Percentiles rank a stretch among this genome's conserved stretches.
phyloP scores from a whole-genome alignment of 2,797 vertebrate species.

The Coendou prehensilis region DNA sequence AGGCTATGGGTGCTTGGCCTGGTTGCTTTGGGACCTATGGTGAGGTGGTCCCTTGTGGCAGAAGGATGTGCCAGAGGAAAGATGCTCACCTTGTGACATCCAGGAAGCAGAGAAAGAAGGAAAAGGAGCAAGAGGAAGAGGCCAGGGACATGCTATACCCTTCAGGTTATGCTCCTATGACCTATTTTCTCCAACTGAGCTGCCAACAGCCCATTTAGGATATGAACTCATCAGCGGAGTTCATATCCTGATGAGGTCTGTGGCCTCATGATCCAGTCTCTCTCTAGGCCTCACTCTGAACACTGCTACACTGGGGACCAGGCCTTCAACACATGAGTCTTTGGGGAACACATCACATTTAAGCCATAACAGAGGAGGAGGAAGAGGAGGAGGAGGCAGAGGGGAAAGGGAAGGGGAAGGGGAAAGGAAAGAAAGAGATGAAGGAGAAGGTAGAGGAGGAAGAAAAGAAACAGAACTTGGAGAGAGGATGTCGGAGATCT shows the following conservation, averaged over 20 bases:
- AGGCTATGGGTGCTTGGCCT: background rate
- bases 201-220: background rate
- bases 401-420: background rate
- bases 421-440: background rate
- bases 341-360: background rate
- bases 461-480: background rate
- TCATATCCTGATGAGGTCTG: background rate
- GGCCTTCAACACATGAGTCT: background rate
- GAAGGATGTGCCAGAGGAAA: background rate
- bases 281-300: background rate
- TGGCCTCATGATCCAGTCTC: background rate
- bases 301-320: background rate
- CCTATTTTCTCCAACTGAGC: background rate
- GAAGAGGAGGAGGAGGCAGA: background rate
- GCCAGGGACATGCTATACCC: background rate
- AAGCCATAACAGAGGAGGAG: background rate
- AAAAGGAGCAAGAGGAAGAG: background rate
- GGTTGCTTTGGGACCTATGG: background rate
- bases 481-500: background rate
- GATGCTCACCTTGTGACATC: background rate
- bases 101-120: background rate
- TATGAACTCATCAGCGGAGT: background rate
- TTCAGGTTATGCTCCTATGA: background rate
- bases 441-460: too few species aligned
- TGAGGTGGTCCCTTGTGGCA: background rate